phyloP scores from a whole-genome alignment of 2,113 vertebrate genomes.

The Odontesthes bonariensis region DNA sequence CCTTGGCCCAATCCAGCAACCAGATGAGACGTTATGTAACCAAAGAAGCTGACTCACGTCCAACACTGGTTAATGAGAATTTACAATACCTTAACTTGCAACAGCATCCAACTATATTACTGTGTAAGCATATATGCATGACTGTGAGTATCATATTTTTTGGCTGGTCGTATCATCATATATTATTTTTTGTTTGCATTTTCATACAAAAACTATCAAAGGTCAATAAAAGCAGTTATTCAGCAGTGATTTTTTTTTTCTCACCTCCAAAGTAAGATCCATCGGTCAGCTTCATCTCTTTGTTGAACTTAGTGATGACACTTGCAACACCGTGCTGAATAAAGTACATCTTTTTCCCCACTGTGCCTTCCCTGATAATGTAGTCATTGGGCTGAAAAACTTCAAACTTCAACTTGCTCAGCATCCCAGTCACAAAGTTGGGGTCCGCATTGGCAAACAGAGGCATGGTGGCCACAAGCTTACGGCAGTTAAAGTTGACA shows the following conservation, averaged over 20 bases:
- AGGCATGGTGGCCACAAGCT: slow-evolving; percentile 98
- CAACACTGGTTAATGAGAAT: slow-evolving; percentile 70
- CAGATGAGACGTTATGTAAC: slow-evolving; percentile 80
- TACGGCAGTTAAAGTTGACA: slow-evolving; percentile 98
- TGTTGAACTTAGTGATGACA: slow-evolving; percentile 97
- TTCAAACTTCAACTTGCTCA: slow-evolving; percentile 97
- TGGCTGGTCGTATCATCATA: background rate
- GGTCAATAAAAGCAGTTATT: background rate
- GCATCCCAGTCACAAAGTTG: slow-evolving; percentile 98
- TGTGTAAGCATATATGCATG: background rate
- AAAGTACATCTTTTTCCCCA: slow-evolving; percentile 99
- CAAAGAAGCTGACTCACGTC: slow-evolving; percentile 63
- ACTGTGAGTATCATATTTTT: background rate
- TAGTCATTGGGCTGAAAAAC: slow-evolving; percentile 99
- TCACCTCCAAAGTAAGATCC: slow-evolving; percentile 99
- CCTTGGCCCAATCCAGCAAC: slow-evolving; percentile 72
- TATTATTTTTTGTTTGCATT: slow-evolving; percentile 3
- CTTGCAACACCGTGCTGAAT: slow-evolving; percentile 98
- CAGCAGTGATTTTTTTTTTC: background rate
- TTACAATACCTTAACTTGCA: slow-evolving; percentile 66
- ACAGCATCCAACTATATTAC: slow-evolving; percentile 49
- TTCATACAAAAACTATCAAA: background rate
- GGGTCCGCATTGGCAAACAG: slow-evolving; percentile 98
- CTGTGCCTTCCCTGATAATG: slow-evolving; percentile 96
- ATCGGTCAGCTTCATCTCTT: slow-evolving; percentile 97